Base-by-base conservation (phyloP, 2,888 invertebrate genomes). In the Leucozona laternaria region DNA sequence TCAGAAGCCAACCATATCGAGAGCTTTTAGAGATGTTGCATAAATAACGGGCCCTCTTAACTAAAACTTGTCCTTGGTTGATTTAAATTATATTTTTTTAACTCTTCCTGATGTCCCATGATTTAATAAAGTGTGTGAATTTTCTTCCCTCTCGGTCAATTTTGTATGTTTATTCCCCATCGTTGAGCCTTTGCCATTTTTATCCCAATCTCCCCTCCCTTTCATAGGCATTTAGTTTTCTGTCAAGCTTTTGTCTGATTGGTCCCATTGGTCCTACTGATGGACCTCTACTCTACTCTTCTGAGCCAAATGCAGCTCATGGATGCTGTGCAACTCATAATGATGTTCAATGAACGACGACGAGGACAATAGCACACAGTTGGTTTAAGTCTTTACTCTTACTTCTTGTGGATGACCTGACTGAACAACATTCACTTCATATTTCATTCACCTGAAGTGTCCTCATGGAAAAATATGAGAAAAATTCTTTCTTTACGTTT, bases 361-460 rank as follows among this genome's bases (percentile, higher is more conserved):
- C 11, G 53, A 60, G 37, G 37, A 22, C 60, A 60, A 60, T 22
- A 22, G 60, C 58, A 37, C 58, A 37, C 6, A 60, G 57, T 31
- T 40, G 8, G 7, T 58, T 0, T 40, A 60, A 40, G 37, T 15
- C 58, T 15, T 37, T 58, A 20, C 20, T 15, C 37, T 58, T 58
- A 60, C 37, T 60, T 60, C 37, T 60, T 60, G 20, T 20, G 15
- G 22, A 60, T 40, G 37, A 40, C 60, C 60, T 60, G 60, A 60
- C 37, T 40, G 60, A 60, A 60, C 60, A 60, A 60, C 60, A 60
- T 60, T 60, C 37, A 40, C 60, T 60, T 60, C 40, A 60, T 60
- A 60, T 60, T 60, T 60, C 60, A 60, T 60, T 60, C 60, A 60
- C 60, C 60, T 60, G 60, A 60, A 60, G 60, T 60, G 60, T 60